Base-by-base conservation (phyloP, 2,113 vertebrate species). In the Mohoua ochrocephala region DNA sequence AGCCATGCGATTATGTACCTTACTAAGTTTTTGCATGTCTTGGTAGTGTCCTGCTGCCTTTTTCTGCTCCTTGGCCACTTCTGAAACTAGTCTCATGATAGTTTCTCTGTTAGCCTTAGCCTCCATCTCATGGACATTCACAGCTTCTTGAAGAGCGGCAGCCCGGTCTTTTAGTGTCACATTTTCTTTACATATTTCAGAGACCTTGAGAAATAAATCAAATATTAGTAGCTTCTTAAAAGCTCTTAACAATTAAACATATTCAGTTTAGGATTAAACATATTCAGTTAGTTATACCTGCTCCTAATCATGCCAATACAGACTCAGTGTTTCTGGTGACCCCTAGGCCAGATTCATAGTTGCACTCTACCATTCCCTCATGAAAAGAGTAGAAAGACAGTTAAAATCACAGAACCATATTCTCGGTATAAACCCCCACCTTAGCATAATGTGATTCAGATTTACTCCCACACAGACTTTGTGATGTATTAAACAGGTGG, bases 21-120 rank as follows among this genome's bases (percentile, higher is more conserved):
- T 96, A 95, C 70, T 98, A 95, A 99, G 94, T 61, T 96, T 97
- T 70, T 98, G 98, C 9, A 98, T 89, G 22, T 98, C 98, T 77
- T 97, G 95, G 5, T 35, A 69, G 75, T 86, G 98, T 83, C 92
- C 97, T 61, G 95, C 84, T 26, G 97, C 95, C 56, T 97, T 98
- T 70, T 95, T 96, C 95, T 98, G 98, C 91, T 99, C 99, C 45
- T 95, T 98, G 74, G 95, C 96, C 82, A 98, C 95, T 96, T 99
- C 99, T 11, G 98, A 98, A 75, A 98, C 98, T 84, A 99, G 97
- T 96, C 99, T 98, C 97, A 97, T 93, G 77, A 99, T 98, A 3
- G 98, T 99, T 96, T 98, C 98, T 93, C 98, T 98, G 91, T 98
- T 98, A 91, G 98, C 98, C 97, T 98, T 99, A 87, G 98, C 98